Conservation (phyloP, 2,888 invertebrate genomes). For the Cheilosia vulpina region DNA sequence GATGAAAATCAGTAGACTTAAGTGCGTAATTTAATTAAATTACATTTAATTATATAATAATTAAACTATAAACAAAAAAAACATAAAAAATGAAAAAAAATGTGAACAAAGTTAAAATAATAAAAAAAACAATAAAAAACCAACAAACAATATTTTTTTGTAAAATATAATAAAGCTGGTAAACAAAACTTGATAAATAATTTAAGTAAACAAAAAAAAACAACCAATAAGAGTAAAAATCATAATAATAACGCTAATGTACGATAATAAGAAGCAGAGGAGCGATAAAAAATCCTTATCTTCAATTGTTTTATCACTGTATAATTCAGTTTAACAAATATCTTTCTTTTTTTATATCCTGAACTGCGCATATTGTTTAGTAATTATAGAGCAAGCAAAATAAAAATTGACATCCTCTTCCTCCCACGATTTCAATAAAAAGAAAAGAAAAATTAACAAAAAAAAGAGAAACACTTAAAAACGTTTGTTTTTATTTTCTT, state of each 20-base stretch:
- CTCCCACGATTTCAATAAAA: slow-evolving; percentile 67
- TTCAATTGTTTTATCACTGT: slow-evolving; percentile 55
- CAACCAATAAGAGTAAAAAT: slow-evolving; percentile 33
- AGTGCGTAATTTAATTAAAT: slow-evolving; percentile 78
- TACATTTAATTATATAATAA: slow-evolving; percentile 70
- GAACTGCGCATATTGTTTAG: slow-evolving; percentile 63
- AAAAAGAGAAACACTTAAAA: slow-evolving; percentile 45
- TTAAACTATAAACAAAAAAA: slow-evolving; percentile 65
- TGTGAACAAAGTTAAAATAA: slow-evolving; percentile 67
- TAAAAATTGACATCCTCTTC: slow-evolving; percentile 57
- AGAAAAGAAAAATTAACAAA: slow-evolving; percentile 37
- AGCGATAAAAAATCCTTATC: slow-evolving; percentile 55
- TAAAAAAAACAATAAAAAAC: slow-evolving; percentile 65
- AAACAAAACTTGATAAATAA: slow-evolving; percentile 59
- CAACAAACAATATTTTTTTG: slow-evolving; percentile 74
- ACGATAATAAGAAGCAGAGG: slow-evolving; percentile 69
- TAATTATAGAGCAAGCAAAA: slow-evolving; percentile 45
- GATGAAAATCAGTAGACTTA: slow-evolving; percentile 84
- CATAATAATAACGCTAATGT: slow-evolving; percentile 64
- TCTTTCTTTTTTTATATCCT: slow-evolving; percentile 61
- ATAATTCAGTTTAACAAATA: slow-evolving; percentile 46
- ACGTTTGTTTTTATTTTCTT: slow-evolving; percentile 43
- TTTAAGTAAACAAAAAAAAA: slow-evolving; percentile 46
- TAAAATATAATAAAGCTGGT: slow-evolving; percentile 73
- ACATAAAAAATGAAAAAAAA: slow-evolving; percentile 64